These are phyloP conservation scores for Hemistola chrysoprasaria DNA, from an alignment of 2,888 invertebrate genomes.

Conservation along the genomic window DNA sequence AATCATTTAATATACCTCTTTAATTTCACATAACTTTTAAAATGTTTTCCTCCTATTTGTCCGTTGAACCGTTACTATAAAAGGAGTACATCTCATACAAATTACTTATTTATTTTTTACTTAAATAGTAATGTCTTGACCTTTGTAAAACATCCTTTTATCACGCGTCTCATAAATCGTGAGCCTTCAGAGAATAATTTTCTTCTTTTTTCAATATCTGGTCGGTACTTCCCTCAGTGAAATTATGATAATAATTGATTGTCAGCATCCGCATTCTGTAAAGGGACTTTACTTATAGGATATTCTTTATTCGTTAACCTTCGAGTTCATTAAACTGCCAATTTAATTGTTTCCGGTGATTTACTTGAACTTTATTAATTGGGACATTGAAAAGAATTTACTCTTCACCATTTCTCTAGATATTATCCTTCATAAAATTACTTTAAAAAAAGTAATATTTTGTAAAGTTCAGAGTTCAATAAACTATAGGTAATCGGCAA, in stretches of 20 bases:
- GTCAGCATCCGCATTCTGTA: conserved; percentile 27
- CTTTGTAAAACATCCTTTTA: conserved; percentile 7
- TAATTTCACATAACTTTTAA: conserved; percentile 4
- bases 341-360: conserved; percentile 21
- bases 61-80: not conserved
- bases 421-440: not conserved
- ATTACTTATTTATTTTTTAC: conserved; percentile 5
- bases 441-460: no score
- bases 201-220: conserved; percentile 3
- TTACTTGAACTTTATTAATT: conserved; percentile 10
- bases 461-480: no score
- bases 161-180: conserved; percentile 10
- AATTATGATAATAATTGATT: conserved; percentile 19
- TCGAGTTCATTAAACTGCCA: conserved; percentile 9
- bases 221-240: conserved; percentile 16
- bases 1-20: not conserved
- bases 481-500: no score
- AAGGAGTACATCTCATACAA: conserved; percentile 3
- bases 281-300: conserved; percentile 23
- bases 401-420: not conserved
- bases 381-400: not conserved
- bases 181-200: conserved; percentile 5
- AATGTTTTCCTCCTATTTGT: conserved; percentile 7
- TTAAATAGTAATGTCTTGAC: conserved; percentile 1
- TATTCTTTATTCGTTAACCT: conserved; percentile 21